Percentiles rank a stretch among this genome's conserved stretches.
Evolutionary conservation across 23 tunicate species (phyloP).

Genomic region (Diplosoma virens): DNA sequence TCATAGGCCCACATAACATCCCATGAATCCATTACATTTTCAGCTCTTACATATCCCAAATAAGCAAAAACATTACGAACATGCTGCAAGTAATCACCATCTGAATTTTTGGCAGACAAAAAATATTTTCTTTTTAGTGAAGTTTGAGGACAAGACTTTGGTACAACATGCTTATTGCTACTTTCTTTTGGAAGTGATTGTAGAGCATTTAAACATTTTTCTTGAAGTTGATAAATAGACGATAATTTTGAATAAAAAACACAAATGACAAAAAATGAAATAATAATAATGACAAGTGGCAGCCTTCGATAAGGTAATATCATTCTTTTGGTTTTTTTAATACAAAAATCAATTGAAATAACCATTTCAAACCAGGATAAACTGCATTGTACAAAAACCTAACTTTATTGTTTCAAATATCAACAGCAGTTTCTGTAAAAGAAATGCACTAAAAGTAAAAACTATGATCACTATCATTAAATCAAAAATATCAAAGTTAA

Average conservation of each 20-base stretch:
- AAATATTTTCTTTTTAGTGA: neutral
- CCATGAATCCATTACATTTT: constrained; percentile 47
- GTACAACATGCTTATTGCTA: neutral
- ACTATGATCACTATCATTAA: too few species aligned
- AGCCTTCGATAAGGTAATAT: neutral
- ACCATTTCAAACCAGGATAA: too few species aligned
- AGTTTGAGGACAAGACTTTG: neutral
- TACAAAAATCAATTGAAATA: too few species aligned
- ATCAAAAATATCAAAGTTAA: too few species aligned
- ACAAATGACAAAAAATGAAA: neutral
- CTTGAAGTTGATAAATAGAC: neutral
- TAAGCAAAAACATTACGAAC: constrained; percentile 60
- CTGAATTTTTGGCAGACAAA: constrained; percentile 44
- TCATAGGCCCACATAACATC: constrained; percentile 93
- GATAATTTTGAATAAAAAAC: constrained; percentile 2
- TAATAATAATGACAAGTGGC: neutral
- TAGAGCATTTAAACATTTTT: neutral
- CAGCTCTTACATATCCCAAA: constrained; percentile 66
- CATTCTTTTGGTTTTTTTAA: neutral
- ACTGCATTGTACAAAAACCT: too few species aligned
- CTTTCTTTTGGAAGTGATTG: neutral
- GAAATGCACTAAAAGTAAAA: too few species aligned
- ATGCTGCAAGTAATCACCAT: constrained; percentile 58
- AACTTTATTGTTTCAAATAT: too few species aligned
- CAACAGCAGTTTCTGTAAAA: too few species aligned